Evolutionary conservation across 2,888 invertebrate species (phyloP).

Genomic region (Allolobophora icterica): DNA sequence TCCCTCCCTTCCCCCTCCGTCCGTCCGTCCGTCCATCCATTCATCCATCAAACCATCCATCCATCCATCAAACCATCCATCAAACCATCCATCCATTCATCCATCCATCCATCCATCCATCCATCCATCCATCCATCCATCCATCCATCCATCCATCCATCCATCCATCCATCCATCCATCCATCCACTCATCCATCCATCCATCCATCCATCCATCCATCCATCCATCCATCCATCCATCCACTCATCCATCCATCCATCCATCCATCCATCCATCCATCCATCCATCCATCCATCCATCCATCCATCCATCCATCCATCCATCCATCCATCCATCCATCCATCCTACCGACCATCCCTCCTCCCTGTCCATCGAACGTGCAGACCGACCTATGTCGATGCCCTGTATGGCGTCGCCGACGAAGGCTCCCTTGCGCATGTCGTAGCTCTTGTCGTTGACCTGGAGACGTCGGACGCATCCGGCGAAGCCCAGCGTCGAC

Average conservation of each 20-base stretch:
- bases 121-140: background rate
- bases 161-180: background rate
- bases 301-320: background rate
- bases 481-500: constrained; percentile 80
- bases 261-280: background rate
- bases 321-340: background rate
- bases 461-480: constrained; percentile 87
- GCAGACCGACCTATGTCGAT: constrained; percentile 83
- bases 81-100: too few species aligned
- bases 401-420: constrained; percentile 85
- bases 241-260: background rate
- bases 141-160: background rate
- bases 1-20: background rate
- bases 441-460: constrained; percentile 89
- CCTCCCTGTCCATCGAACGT: background rate
- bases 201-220: background rate
- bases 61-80: too few species aligned
- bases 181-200: background rate
- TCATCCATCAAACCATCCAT: too few species aligned
- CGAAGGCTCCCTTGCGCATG: constrained; percentile 73
- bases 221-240: background rate
- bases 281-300: background rate
- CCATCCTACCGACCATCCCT: background rate
- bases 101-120: too few species aligned
- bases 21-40: too few species aligned